Base-by-base conservation (phyloP, 1,140 invertebrate genomes). In the Pseudomyrmex cubaensis region DNA sequence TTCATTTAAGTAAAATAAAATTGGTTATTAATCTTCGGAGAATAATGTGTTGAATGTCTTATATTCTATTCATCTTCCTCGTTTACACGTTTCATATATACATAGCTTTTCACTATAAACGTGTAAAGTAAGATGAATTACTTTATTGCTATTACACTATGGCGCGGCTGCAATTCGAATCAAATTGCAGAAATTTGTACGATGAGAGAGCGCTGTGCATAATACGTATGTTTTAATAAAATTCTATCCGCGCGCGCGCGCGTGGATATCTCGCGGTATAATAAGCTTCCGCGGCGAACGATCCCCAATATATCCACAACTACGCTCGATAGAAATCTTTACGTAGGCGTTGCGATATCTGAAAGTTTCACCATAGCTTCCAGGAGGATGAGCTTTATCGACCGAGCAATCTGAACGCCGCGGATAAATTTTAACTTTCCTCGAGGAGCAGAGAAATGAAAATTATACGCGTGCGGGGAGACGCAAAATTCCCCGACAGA, bases 341-440 rank as follows among this genome's bases (percentile, higher is more conserved):
- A 74, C 78, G 83, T 82, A 85, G 77, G 84, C 57, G 59, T 74
- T 66, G 35, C 83, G 85, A 88, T 87, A 63, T 78, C 66, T 62
- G 67, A 78, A 88, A 87, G 83, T 88, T 87, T 82, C 74, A 50
- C 35, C 66, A 64, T 75, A 17, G 61, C 74, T 83, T 75, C 57
- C 73, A 52, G 56, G 77, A 64, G 78, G 78, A 82, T 72, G 82
- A 82, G 77, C 62, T 87, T 75, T 87, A 86, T 86, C 85, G 82
- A 72, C 9, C 66, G n/a, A 48, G n/a, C 22, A 46, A 86, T 84
- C 82, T 80, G 82, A 84, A 86, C 67, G 17, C 17, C 64, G 52
- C 17, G 74, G 82, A 86, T 75, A 72, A 84, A 84, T 86, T 84
- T 78, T 59, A 73, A 84, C 66, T 84, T 66, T 85, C 66, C 22